Percentiles rank a stretch among this genome's conserved stretches.
Evolutionary conservation across 2,797 vertebrate genomes (phyloP).

Genomic region (Lemur catta): DNA sequence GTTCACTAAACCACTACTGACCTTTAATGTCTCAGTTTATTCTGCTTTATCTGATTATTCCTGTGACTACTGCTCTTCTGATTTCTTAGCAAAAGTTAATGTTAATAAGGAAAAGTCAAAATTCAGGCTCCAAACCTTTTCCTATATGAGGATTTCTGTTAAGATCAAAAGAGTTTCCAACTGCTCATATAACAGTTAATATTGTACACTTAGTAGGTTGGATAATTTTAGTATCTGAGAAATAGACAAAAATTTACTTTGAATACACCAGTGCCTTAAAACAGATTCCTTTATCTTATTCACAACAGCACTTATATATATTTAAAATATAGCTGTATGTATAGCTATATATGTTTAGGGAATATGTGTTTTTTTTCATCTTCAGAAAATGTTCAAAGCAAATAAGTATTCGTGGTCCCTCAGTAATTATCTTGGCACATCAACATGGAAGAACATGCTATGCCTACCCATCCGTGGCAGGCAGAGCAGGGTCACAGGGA

Average conservation of each 20-base stretch:
- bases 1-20: not conserved
- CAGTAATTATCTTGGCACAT: not conserved
- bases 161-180: not conserved
- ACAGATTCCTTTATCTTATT: not conserved
- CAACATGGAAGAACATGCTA: not conserved
- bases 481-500: not conserved
- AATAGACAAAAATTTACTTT: not conserved
- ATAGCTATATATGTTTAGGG: not conserved
- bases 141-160: not conserved
- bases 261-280: not conserved
- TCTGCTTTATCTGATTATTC: not conserved
- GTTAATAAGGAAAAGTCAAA: not conserved
- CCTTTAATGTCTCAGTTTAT: not conserved
- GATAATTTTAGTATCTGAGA: not conserved
- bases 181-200: not conserved
- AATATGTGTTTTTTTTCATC: not conserved
- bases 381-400: not conserved
- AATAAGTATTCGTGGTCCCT: not conserved
- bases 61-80: not conserved
- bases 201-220: not conserved
- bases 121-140: not conserved
- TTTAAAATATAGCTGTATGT: not conserved
- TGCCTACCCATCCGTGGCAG: accelerated
- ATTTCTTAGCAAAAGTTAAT: not conserved
- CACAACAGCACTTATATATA: not conserved